Percentiles rank a stretch among this genome's conserved stretches.
Evolutionary conservation across 1,140 invertebrate species (phyloP).

Genomic region (Diplogasteroides magnus): DNA sequence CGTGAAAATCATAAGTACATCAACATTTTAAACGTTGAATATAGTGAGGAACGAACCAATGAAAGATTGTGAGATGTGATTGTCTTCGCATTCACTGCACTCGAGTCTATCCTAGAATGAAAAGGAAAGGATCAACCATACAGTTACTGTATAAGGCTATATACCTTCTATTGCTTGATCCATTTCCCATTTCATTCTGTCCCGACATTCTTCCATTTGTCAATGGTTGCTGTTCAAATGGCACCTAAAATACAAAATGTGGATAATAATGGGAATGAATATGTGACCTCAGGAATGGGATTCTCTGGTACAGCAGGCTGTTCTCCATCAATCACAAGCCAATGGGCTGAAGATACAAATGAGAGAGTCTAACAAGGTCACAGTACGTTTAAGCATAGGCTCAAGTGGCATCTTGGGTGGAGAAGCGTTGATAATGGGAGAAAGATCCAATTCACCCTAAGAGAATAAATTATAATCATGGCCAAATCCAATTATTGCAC

Average conservation of each 20-base stretch:
- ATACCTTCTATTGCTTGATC: slow-evolving; percentile 16
- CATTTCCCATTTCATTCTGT: background rate
- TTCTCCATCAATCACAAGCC: slow-evolving; percentile 33
- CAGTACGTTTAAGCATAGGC: slow-evolving; percentile 7
- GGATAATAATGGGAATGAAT: background rate
- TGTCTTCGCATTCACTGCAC: slow-evolving; percentile 23
- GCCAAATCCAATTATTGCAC: no score
- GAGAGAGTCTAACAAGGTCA: no score
- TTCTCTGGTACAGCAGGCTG: slow-evolving; percentile 34
- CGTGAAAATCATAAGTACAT: background rate
- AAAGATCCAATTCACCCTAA: slow-evolving; percentile 6
- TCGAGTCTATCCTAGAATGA: slow-evolving; percentile 13
- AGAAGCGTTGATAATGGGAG: slow-evolving; percentile 1
- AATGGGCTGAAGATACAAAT: slow-evolving; percentile 25
- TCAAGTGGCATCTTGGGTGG: slow-evolving; percentile 9
- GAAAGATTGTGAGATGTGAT: slow-evolving; percentile 29
- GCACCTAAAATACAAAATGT: background rate
- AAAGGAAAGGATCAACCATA: background rate
- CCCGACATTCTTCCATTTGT: background rate
- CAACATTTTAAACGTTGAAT: background rate
- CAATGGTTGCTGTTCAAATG: background rate
- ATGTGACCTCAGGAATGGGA: no score
- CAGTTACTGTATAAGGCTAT: background rate
- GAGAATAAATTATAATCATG: no score
- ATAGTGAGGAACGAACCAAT: no score